These are phyloP conservation scores for Drosophila erecta DNA, from an alignment of 1,140 invertebrate species.

Conservation along the genomic window DNA sequence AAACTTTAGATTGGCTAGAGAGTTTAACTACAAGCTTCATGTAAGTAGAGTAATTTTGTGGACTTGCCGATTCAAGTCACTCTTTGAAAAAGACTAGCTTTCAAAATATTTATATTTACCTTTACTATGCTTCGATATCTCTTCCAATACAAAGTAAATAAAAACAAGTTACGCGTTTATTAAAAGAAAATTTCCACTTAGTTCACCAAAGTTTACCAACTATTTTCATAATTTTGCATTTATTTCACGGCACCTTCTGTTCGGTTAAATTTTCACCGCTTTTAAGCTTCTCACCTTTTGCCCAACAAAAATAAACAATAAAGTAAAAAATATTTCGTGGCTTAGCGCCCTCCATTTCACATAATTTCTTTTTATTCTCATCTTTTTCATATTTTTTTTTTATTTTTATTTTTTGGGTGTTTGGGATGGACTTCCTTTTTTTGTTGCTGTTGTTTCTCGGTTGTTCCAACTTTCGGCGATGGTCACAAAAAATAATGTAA, in stretches of 20 bases:
- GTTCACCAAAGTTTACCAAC: slow-evolving; percentile 10
- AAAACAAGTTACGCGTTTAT: slow-evolving; percentile 4
- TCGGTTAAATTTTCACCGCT: slow-evolving; percentile 7
- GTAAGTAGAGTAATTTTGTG: too few species aligned
- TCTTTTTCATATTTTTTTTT: slow-evolving; percentile 7
- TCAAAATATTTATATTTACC: neutral
- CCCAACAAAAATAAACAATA: slow-evolving; percentile 33
- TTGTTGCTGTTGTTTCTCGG: slow-evolving; percentile 32
- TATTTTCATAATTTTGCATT: slow-evolving; percentile 32
- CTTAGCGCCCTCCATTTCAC: slow-evolving; percentile 51
- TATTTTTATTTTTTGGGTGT: slow-evolving; percentile 2
- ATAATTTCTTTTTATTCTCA: slow-evolving; percentile 40
- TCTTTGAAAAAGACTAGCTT: too few species aligned
- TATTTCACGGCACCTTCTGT: slow-evolving; percentile 27
- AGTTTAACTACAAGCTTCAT: too few species aligned
- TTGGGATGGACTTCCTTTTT: slow-evolving; percentile 1
- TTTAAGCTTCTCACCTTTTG: slow-evolving; percentile 35
- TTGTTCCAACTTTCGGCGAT: slow-evolving; percentile 59
- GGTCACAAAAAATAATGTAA: slow-evolving; percentile 80
- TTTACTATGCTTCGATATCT: neutral
- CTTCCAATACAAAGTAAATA: neutral
- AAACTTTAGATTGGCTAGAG: too few species aligned
- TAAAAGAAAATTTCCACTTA: neutral
- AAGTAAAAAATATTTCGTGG: slow-evolving; percentile 40
- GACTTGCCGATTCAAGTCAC: neutral